Base-by-base conservation (phyloP, 2,797 vertebrate genomes). In the Morus bassanus region DNA sequence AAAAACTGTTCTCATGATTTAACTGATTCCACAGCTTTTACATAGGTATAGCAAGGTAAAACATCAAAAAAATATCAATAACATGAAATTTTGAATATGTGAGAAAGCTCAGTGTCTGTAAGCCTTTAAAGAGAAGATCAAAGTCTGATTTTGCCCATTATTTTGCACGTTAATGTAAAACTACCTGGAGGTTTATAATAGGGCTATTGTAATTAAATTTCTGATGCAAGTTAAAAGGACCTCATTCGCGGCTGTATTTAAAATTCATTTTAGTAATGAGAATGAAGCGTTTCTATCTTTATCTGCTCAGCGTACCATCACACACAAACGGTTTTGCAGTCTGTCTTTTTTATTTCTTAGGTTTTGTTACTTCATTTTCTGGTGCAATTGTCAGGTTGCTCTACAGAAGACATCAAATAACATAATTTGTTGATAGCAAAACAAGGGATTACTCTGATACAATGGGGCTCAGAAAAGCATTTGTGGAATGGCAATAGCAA, bases 281-380 rank as follows among this genome's bases (percentile, higher is more conserved):
- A 73, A 28, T 22, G 48, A 64, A 51, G 67, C 15, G 35, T 59
- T 76, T 18, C 48, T 57, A 39, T 8, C 35, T 75, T n/a, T 63
- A 0, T 13, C 41, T 68, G 45, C 83, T n/a, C 73, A 18, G 51
- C 6, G 2, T 18, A 39, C n/a, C 30, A 9, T 68, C 37, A 18
- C 35, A 24, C 2, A 7, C 19, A 60, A 56, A 37, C 0, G 0
- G 14, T 75, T 37, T 35, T 67, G 41, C 45, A 10, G 18, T 50
- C 60, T 35, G 50, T 16, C 43, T 76, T 64, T 77, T 60, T 12
- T 48, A 4, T 45, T 45, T 57, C 21, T 33, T 35, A 30, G 19
- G 7, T 69, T 88, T 78, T 19, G 46, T 63, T 50, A 11, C 46
- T 48, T 78, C 28, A 9, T 78, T 88, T 91, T 77, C 39, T 33